phyloP scores from a whole-genome alignment of 2,797 vertebrate species.

The Myripristis jacobus region DNA sequence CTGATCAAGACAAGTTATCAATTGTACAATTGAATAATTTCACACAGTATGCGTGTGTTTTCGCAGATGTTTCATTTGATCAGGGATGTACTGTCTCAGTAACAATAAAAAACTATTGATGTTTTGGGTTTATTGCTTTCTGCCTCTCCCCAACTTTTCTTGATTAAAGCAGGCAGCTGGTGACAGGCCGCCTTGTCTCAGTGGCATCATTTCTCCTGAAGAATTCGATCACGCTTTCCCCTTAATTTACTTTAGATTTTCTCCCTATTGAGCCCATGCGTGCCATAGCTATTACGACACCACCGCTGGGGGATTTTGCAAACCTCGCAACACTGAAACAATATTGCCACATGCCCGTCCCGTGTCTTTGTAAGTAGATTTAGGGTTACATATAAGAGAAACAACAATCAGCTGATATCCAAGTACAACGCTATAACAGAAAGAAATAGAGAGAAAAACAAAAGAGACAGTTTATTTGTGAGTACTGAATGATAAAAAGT shows the following conservation, averaged over 20 bases:
- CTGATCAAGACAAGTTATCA: slow-evolving; percentile 33
- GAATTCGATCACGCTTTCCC: slow-evolving; percentile 39
- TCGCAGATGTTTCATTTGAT: slow-evolving; percentile 66
- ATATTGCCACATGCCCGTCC: slow-evolving; percentile 23
- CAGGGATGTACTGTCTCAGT: slow-evolving; percentile 58
- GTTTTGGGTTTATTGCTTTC: slow-evolving; percentile 75
- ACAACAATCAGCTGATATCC: no score
- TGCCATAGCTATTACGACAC: slow-evolving; percentile 6
- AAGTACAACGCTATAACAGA: not conserved
- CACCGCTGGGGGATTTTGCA: slow-evolving; percentile 22
- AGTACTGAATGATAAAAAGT: no score
- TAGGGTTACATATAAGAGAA: no score
- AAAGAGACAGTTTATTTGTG: no score
- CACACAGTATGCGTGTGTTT: slow-evolving; percentile 33
- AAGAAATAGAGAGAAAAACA: not conserved
- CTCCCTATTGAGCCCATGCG: slow-evolving; percentile 27
- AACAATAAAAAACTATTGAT: slow-evolving; percentile 59
- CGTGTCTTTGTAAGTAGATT: slow-evolving; percentile 34
- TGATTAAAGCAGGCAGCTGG: slow-evolving; percentile 64
- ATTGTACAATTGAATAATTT: slow-evolving; percentile 47
- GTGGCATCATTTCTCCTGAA: slow-evolving; percentile 13
- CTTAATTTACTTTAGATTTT: slow-evolving; percentile 62
- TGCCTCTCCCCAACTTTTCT: slow-evolving; percentile 56
- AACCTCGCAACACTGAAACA: slow-evolving; percentile 32
- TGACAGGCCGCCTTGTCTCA: slow-evolving; percentile 38